Percentiles rank a stretch among this genome's conserved stretches.
phyloP scores from a whole-genome alignment of 2,113 vertebrate species.

The Gnathonemus echidnorhynchus region DNA sequence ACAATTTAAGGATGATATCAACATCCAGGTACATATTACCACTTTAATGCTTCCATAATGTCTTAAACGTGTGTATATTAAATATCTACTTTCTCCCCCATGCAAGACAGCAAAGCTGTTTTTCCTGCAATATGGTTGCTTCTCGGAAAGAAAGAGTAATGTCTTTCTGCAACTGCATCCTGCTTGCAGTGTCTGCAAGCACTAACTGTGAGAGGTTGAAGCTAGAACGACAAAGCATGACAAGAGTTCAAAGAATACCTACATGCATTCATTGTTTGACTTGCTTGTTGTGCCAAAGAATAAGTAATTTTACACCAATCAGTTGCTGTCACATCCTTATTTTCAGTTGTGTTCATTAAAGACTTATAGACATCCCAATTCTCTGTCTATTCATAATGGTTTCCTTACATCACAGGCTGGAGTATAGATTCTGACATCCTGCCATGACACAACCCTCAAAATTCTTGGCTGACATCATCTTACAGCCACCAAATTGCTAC shows the following conservation, averaged over 20 bases:
- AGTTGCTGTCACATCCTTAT: not conserved
- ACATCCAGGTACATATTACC: not conserved
- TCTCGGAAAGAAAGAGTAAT: not conserved
- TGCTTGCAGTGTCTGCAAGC: not conserved
- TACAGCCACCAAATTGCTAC: not conserved
- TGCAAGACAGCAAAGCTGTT: not conserved
- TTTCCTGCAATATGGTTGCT: not conserved
- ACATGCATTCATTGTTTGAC: not conserved
- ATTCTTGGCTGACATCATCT: not conserved
- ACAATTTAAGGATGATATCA: not conserved
- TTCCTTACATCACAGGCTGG: not conserved
- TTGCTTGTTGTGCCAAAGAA: not conserved
- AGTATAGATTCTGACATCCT: not conserved
- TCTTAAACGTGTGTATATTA: not conserved
- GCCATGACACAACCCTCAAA: not conserved
- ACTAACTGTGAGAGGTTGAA: not conserved
- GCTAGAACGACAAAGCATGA: not conserved
- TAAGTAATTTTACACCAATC: not conserved
- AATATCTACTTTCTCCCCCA: not conserved
- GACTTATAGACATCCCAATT: not conserved
- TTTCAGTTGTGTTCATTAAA: not conserved
- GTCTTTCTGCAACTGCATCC: not conserved
- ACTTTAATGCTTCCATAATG: not conserved
- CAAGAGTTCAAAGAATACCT: not conserved
- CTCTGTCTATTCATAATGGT: not conserved